phyloP scores from a whole-genome alignment of 92 coral and sea anemone species.

The Porites cylindrica region DNA sequence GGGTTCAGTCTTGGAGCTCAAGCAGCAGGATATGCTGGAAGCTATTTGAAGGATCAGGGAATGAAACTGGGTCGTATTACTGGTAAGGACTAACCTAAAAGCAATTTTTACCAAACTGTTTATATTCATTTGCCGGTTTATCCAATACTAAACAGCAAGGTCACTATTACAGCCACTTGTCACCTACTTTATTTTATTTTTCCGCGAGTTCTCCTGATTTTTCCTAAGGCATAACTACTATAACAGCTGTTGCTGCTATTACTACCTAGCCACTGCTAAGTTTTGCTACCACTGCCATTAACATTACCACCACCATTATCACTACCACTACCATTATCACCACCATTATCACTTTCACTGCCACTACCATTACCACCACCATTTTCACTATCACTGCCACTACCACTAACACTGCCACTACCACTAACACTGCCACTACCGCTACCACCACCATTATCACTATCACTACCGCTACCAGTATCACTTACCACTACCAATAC shows the following conservation, averaged over 20 bases:
- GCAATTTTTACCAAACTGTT: too few relatives aligned
- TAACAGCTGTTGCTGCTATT: too few relatives aligned
- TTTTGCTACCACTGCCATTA: too few relatives aligned
- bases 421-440: not conserved
- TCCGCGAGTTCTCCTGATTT: too few relatives aligned
- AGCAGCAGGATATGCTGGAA: slow-evolving; percentile 76
- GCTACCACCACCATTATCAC: not conserved
- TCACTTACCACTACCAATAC: not conserved
- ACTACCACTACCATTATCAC: not conserved
- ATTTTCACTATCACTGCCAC: not conserved
- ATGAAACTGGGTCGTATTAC: slow-evolving; percentile 66
- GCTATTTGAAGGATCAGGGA: slow-evolving; percentile 22
- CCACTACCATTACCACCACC: not conserved
- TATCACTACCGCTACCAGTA: not conserved
- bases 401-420: not conserved
- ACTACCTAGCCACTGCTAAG: too few relatives aligned
- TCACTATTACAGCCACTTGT: too few relatives aligned
- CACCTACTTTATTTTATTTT: too few relatives aligned
- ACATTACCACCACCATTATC: too few relatives aligned
- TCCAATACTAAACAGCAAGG: too few relatives aligned
- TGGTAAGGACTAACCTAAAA: slow-evolving; percentile 29
- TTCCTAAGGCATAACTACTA: too few relatives aligned
- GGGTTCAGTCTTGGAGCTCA: slow-evolving; percentile 86
- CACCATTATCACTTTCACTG: not conserved
- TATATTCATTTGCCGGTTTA: too few relatives aligned